Base-by-base conservation (phyloP, 2,797 vertebrate species). In the Crocidura indochinensis region DNA sequence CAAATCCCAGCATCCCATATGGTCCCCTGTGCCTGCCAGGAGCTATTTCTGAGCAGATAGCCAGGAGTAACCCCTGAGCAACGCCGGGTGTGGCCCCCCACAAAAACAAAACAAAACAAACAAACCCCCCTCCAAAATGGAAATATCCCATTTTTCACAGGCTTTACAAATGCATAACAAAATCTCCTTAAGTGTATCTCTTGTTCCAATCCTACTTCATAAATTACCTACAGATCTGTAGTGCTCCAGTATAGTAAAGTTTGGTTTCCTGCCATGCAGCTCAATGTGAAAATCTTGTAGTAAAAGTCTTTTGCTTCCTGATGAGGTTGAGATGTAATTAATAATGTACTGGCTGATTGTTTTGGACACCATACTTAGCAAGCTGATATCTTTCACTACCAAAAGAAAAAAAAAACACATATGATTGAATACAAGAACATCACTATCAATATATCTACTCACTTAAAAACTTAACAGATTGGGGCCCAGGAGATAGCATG, bases 281-380 rank as follows among this genome's bases (percentile, higher is more conserved):
- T 96, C 92, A 31, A 82, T 62, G 86, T 99, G 98, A 91, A 99
- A 98, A 49, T 97, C 97, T 77, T 98, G 98, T 88, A 95, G 87
- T 90, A 99, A 97, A 75, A 97, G 97, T 90, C 98, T 98, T 84
- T 97, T 98, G 94, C 92, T 98, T 98, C 98, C 99, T 65, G 98
- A 90, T 20, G 97, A 62, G 14, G 98, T 98, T 88, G 98, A 98
- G 94, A 99, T 98, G 96, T 99, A 98, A 95, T 97, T 94, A 83
- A 98, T 81, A 49, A 99, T 86, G 62, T 64, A 95, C 79, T 60
- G 91, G 92, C 95, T 98, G 94, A 99, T 96, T 82, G 97, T 95
- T 97, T 99, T 99, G 64, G 99, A 99, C 89, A 98, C 98, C 98
- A 99, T 98, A 97, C 98, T 98, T 97, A 99, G 97, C 94, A 97